Conservation (phyloP, 1,140 invertebrate genomes). For the Drosophila melanica region DNA sequence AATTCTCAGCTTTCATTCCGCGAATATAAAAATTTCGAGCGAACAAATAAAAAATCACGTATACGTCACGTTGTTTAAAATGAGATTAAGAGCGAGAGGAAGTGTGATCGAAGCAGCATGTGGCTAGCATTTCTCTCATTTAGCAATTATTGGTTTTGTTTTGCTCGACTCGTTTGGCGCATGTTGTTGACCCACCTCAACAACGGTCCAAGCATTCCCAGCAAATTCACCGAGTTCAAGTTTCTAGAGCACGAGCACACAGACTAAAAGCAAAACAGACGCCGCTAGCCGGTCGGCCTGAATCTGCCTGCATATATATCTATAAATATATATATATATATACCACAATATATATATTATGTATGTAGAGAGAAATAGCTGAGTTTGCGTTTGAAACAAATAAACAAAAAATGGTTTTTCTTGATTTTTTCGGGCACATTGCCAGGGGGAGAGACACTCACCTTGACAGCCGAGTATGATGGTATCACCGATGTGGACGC, state of each 20-base stretch:
- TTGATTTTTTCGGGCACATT: constrained; percentile 13
- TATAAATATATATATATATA: constrained; percentile 20
- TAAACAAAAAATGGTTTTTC: constrained; percentile 60
- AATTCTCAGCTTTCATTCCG: too few relatives aligned
- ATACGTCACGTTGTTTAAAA: constrained; percentile 26
- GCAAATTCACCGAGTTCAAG: constrained; percentile 76
- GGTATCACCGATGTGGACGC: constrained; percentile 90
- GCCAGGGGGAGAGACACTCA: constrained; percentile 77
- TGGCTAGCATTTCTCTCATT: constrained; percentile 4
- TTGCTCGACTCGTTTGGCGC: constrained; percentile 62
- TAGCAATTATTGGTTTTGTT: constrained; percentile 70
- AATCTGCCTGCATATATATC: constrained; percentile 35
- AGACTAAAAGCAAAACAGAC: constrained; percentile 59
- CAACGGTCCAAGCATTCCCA: constrained; percentile 51
- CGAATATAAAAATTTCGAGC: too few relatives aligned
- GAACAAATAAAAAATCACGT: constrained; percentile 7
- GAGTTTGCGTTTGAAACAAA: constrained; percentile 42
- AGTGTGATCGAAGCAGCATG: constrained; percentile 4
- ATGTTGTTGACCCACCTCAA: constrained; percentile 81
- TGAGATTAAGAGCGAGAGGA: constrained; percentile 13
- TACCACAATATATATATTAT: constrained; percentile 11
- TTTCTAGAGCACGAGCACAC: constrained; percentile 70
- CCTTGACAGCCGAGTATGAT: constrained; percentile 90
- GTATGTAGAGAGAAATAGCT: constrained; percentile 18
- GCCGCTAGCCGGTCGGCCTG: constrained; percentile 48